phyloP scores from a whole-genome alignment of 2,888 invertebrate genomes.

The Anarsia innoxiella region DNA sequence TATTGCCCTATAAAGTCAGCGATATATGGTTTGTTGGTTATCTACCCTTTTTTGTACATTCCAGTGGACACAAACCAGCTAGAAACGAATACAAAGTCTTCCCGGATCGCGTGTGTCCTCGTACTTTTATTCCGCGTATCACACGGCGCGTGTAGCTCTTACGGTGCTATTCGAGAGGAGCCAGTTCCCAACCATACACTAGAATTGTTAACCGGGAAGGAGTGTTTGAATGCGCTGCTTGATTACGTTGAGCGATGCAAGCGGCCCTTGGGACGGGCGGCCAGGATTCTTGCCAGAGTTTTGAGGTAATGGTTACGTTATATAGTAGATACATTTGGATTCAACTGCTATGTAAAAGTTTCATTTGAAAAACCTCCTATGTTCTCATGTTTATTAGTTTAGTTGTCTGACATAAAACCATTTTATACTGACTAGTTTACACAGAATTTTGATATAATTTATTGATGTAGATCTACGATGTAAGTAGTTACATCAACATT shows the following conservation, averaged over 20 bases:
- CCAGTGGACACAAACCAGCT: conserved; percentile 34
- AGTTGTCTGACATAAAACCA: too few relatives aligned
- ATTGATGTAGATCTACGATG: too few relatives aligned
- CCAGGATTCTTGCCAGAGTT: conserved; percentile 69
- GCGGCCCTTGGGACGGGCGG: conserved; percentile 62
- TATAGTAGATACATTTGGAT: too few relatives aligned
- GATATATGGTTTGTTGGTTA: too few relatives aligned
- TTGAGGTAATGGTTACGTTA: conserved; percentile 67
- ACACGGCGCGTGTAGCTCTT: conserved; percentile 44
- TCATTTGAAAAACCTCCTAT: too few relatives aligned
- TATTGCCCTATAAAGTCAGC: too few relatives aligned
- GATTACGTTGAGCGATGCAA: conserved; percentile 64
- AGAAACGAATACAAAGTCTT: conserved; percentile 36
- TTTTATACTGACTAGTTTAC: neutral
- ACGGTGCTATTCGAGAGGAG: conserved; percentile 37
- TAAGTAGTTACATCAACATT: too few relatives aligned
- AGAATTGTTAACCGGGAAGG: conserved; percentile 48
- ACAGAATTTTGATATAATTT: neutral
- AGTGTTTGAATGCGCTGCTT: conserved; percentile 57
- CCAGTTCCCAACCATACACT: conserved; percentile 43
- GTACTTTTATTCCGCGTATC: conserved; percentile 57
- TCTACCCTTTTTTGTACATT: conserved; percentile 20
- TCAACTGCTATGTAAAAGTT: too few relatives aligned
- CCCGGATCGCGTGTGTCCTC: conserved; percentile 56
- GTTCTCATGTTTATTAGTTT: too few relatives aligned